Evolutionary conservation across 2,113 vertebrate species (phyloP), one percentile per base, ranked within the genome.

Genomic region (Gymnorhina tibicen): DNA sequence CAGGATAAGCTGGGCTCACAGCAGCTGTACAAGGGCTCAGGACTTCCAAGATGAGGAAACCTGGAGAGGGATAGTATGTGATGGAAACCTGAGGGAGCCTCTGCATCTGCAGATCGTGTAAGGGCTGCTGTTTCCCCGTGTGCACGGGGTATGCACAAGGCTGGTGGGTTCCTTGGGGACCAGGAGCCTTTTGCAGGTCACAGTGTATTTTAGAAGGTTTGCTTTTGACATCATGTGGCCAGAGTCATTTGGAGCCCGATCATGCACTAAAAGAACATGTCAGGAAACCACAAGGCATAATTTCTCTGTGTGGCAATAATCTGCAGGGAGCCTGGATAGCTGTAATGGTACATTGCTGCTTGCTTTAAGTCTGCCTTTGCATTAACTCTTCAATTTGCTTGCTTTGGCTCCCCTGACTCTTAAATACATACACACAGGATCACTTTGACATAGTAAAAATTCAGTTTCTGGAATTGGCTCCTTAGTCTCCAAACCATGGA

Each of bases 231-330:
- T 73, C 64, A 39, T 39, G 89, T 19, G 26, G 68, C 75, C 30
- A 5, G 93, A 97, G 91, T 93, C 72, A 6, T 85, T 95, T 88
- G 87, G 73, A 97, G 93, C 72, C 74, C 1, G 2, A 89, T 70
- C 39, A 12, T 86, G 67, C 68, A 68, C 84, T 89, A 89, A 93
- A 95, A 96, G 91, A 96, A 85, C 97, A 91, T 60, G 52, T 85
- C 91, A 96, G 97, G 93, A 98, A 98, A 96, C 97, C 97, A 97
- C 97, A 97, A 97, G 94, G 88, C 91, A 93, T 96, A 96, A 95
- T 93, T 98, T 96, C n/a, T 62, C 92, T 92, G 88, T 97, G 97
- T 59, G 94, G 96, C 64, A 80, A 87, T 93, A 87, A 89, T 96
- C 97, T 96, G 92, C 93, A 59, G 59, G 96, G 95, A 98, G 95